Base-by-base conservation (phyloP, 2,113 vertebrate species). In the Trachemys scripta region DNA sequence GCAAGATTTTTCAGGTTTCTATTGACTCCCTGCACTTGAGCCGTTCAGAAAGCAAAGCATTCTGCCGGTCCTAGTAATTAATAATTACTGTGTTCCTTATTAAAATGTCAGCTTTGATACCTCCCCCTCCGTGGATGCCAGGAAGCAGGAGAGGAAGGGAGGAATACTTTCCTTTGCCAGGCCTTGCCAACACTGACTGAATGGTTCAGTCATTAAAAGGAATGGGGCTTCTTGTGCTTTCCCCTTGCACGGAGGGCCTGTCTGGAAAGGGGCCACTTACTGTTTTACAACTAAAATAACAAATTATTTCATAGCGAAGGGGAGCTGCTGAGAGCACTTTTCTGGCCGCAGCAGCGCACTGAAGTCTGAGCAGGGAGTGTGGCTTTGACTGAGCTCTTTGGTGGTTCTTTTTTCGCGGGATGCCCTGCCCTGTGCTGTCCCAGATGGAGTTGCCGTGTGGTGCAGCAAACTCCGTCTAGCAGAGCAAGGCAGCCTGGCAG, bases 281-380 rank as follows among this genome's bases (percentile, higher is more conserved):
- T 97, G 85, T 76, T 96, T 94, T 95, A 97, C 96, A 93, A 94
- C 96, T 97, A 75, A 95, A 97, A 94, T 89, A 96, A 96, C 91
- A 97, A 90, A 93, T 96, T 90, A 96, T 96, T 97, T 96, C 97
- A 96, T 86, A 72, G 86, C 47, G 90, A 59, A 83, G 49, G 65
- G 87, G 88, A 87, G 90, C 87, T 91, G 96, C 85, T 0, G 38
- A 80, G 53, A 94, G 84, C 84, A 79, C 6, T 47, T 69, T 82
- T 51, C 81, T 31, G 2, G 69, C 62, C 27, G 0, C 2, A 42
- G 25, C 76, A 1, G 10, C 1, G 6, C 87, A 6, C 49, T 11
- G 2, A 86, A 0, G 12, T 80, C 0, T 22, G 91, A 83, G 53
- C 35, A 84, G 45, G 62, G 29, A 3, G 84, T 59, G 24, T 82